phyloP scores from a whole-genome alignment of 2,888 invertebrate species.

The Conus canariensis region DNA sequence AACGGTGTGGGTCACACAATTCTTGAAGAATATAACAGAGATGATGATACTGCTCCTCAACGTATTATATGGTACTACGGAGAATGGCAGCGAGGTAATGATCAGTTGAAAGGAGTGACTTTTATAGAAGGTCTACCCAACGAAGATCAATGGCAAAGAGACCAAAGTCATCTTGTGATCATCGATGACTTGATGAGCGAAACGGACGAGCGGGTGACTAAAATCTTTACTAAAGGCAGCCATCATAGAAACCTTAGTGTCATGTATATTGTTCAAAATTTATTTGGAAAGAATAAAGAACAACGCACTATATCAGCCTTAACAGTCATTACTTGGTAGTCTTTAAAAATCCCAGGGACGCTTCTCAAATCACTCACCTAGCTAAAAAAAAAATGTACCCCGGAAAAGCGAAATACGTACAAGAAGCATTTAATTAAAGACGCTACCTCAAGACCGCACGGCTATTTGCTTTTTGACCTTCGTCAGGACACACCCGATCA shows the following conservation, averaged over 20 bases:
- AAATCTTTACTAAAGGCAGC: conserved; percentile 35
- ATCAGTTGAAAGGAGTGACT: conserved; percentile 7
- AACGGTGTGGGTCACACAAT: not conserved
- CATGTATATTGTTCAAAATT: too few species aligned
- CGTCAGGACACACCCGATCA: too few species aligned
- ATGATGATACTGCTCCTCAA: not conserved
- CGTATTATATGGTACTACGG: not conserved
- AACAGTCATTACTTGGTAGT: not conserved
- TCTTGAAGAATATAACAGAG: not conserved
- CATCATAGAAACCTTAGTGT: conserved; percentile 17
- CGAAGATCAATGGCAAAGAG: not conserved
- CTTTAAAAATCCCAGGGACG: too few species aligned
- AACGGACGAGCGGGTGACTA: conserved; percentile 13
- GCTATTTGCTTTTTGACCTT: too few species aligned
- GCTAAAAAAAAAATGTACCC: not conserved
- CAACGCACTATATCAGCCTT: not conserved
- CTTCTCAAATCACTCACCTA: too few species aligned
- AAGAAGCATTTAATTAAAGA: not conserved
- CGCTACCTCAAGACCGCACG: too few species aligned
- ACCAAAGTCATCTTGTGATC: not conserved
- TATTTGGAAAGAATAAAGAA: not conserved
- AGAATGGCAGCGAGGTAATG: conserved; percentile 23
- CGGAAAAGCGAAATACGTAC: not conserved
- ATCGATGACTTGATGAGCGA: conserved; percentile 35
- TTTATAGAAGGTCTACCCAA: conserved; percentile 24